Evolutionary conservation across 2,113 vertebrate genomes (phyloP).

Genomic region (Nycticorax nycticorax): DNA sequence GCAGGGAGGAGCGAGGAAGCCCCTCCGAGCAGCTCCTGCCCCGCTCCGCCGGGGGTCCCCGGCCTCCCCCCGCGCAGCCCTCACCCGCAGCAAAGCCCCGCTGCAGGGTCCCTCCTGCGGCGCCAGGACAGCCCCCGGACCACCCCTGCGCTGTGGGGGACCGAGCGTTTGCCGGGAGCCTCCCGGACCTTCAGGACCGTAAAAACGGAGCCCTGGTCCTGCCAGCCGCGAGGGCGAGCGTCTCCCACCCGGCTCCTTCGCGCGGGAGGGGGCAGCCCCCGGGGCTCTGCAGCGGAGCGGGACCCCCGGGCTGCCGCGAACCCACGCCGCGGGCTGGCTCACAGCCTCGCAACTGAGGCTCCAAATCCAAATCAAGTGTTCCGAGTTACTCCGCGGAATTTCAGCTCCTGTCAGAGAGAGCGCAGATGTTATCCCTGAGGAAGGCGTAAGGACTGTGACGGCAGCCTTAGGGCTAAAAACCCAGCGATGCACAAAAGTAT

Average conservation of each 20-base stretch:
- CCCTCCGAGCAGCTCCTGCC: background rate
- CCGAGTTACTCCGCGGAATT: background rate
- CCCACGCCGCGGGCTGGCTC: background rate
- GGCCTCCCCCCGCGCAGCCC: background rate
- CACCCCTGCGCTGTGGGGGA: no score
- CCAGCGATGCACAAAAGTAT: background rate
- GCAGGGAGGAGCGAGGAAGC: background rate
- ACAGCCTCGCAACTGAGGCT: background rate
- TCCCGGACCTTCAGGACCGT: background rate
- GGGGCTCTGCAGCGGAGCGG: no score
- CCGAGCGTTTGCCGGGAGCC: background rate
- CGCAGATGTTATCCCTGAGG: background rate
- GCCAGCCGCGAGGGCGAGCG: no score
- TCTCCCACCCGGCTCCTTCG: background rate
- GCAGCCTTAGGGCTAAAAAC: background rate
- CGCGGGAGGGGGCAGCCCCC: background rate
- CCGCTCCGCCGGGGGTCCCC: background rate
- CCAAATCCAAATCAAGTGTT: background rate
- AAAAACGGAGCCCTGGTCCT: background rate
- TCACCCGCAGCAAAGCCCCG: no score
- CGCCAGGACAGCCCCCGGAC: no score
- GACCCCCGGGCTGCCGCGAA: background rate
- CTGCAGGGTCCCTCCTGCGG: background rate
- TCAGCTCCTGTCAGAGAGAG: background rate
- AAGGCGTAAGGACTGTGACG: background rate